Base-by-base conservation (phyloP, 2,888 invertebrate genomes). In the Chloroclystis v-ata region DNA sequence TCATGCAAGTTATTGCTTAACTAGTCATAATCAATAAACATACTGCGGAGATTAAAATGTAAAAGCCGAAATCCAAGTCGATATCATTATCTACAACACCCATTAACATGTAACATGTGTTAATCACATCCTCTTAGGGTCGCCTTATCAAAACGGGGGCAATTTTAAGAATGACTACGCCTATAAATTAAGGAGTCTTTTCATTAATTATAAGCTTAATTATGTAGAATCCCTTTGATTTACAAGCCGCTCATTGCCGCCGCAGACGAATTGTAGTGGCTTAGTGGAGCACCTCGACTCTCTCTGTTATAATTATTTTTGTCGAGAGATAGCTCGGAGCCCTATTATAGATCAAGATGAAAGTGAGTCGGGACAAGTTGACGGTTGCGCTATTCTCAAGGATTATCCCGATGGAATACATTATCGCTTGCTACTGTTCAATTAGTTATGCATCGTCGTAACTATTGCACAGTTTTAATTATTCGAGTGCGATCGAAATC, bases 171-270 rank as follows among this genome's bases (percentile, higher is more conserved):
- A 82, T 82, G 79, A 82, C 76, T 77, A 69, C 69, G 73, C 69
- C 83, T 82, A 85, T 85, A 85, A 85, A 85, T 85, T 82, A 85
- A 74, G 70, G 67, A 77, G 81, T 75, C 78, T 81, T 82, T 82
- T 83, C 84, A 85, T 86, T 85, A 85, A 86, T 86, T 86, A 85
- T 85, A 77, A 80, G 83, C 84, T 85, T 85, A 85, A 86, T 87
- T 82, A 83, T 81, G 78, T 83, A 77, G 83, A 84, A 82, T 86
- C 85, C 84, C 85, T 85, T 87, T 87, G 86, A 87, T 87, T 86
- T 86, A 87, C 82, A 84, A 80, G 82, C 75, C 78, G 78, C 82
- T 81, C 81, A 76, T 75, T 78, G 83, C 82, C 76, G 78, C 85
- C 84, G 78, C 84, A 75, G 83, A 83, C 83, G 85, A 83, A 84